These are phyloP conservation scores for Lasioglossum villosulum DNA, from an alignment of 2,888 invertebrate genomes.

Conservation along the genomic window DNA sequence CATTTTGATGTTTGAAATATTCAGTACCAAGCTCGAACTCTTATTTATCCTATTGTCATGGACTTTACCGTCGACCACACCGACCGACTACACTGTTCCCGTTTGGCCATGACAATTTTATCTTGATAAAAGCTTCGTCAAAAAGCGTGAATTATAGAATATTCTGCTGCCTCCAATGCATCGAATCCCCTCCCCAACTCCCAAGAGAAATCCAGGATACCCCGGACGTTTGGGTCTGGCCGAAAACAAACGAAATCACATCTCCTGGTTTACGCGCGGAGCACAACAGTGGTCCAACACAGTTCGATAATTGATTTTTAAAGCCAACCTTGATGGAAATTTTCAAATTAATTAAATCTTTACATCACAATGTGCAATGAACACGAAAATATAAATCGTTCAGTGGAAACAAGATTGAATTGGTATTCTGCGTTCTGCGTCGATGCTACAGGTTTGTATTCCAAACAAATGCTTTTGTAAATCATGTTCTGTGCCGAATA, in stretches of 20 bases:
- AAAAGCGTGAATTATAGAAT: constrained; percentile 12
- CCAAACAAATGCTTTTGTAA: too few species aligned
- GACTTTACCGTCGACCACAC: neutral
- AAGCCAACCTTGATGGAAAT: neutral
- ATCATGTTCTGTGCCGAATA: too few species aligned
- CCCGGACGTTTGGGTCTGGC: neutral
- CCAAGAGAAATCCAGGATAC: neutral
- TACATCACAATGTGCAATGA: neutral
- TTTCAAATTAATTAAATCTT: neutral
- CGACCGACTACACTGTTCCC: neutral
- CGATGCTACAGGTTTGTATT: too few species aligned
- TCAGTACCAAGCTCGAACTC: neutral
- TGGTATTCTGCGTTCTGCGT: too few species aligned
- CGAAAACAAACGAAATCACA: neutral
- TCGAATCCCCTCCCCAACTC: neutral
- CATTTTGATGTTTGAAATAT: constrained; percentile 4
- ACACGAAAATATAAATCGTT: too few species aligned
- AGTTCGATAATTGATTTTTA: neutral
- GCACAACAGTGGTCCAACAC: neutral
- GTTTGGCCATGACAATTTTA: constrained; percentile 10
- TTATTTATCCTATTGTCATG: neutral
- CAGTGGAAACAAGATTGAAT: too few species aligned
- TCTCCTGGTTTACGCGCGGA: neutral
- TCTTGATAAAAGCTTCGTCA: neutral
- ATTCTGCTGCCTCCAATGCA: constrained; percentile 8